Base-by-base conservation (phyloP, 1,140 invertebrate genomes). In the Campoletis sonorensis region DNA sequence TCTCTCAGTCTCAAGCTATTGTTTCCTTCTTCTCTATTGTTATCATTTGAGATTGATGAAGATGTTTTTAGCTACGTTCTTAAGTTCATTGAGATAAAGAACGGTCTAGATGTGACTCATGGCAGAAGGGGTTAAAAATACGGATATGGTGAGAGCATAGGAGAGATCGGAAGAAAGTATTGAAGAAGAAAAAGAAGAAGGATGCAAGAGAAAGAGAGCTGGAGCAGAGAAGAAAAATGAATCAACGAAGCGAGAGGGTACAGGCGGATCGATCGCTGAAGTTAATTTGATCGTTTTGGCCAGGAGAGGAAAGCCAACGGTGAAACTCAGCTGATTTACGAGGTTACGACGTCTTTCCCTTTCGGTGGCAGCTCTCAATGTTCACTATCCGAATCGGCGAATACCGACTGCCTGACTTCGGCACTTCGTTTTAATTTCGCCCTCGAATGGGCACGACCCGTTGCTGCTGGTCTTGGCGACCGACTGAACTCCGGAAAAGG, bases 361-460 rank as follows among this genome's bases (percentile, higher is more conserved):
- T 77, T 79, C 37, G 40, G 1, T 76, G 75, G 40, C 75, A 76
- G 80, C 54, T 51, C 58, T 45, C 61, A 16, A 72, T 23, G 49
- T 77, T 77, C 73, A 30, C 73, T 21, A 37, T 54, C 73, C 73
- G 54, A 61, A 61, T n/a, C 23, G 72, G 13, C 72, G 72, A 26
- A n/a, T 64, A 21, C 61, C 8, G 72, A 16, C 33, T 30, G 73
- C 16, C 73, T 77, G 73, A 16, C 45, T 54, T 82, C 70, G 67
- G 23, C 80, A 81, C 82, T 81, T 83, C 77, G 70, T 83, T 81
- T 83, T 83, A 81, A 83, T 83, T 83, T 83, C 76, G 68, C 51
- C 40, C 82, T 83, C 80, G 79, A 83, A 78, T 77, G 79, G 49
- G 79, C 70, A 73, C 58, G 26, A 49, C 51, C 33, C 72, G 40